A percentile compares a stretch with the other conserved stretches of the same genome.
phyloP scores from a whole-genome alignment of 1,140 invertebrate species.

The Cecropterus lyciades region DNA sequence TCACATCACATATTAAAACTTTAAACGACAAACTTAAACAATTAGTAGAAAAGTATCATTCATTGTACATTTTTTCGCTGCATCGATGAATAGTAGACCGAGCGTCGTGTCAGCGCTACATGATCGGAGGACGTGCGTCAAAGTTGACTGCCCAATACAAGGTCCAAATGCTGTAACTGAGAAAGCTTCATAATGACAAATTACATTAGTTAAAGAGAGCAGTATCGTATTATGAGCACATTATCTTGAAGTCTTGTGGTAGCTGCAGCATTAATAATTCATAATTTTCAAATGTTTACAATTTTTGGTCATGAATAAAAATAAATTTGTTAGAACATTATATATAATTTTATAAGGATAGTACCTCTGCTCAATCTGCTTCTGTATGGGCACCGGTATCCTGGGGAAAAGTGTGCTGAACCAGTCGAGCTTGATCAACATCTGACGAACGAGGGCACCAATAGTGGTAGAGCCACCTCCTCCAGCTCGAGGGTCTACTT shows the following conservation, averaged over 20 bases:
- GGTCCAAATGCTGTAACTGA: constrained; percentile 29
- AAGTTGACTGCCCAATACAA: constrained; percentile 22
- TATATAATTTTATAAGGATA: too few relatives aligned
- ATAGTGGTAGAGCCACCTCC: constrained; percentile 97
- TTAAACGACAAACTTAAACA: constrained; percentile 4
- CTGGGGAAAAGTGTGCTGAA: constrained; percentile 99
- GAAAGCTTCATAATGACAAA: constrained; percentile 28
- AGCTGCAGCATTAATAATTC: too few relatives aligned
- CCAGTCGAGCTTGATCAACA: constrained; percentile 98
- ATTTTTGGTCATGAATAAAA: too few relatives aligned
- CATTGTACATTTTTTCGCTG: constrained; percentile 30
- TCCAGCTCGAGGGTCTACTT: constrained; percentile 98
- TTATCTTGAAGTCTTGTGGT: too few relatives aligned
- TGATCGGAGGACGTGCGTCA: constrained; percentile 17
- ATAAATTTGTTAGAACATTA: too few relatives aligned
- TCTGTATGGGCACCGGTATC: constrained; percentile 99
- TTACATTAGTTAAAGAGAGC: constrained; percentile 11
- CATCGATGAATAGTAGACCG: constrained; percentile 12
- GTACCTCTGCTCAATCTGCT: constrained; percentile 91
- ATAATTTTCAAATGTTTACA: too few relatives aligned
- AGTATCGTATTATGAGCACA: neutral
- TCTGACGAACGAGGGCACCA: constrained; percentile 96
- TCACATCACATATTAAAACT: constrained; percentile 21
- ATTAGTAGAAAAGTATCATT: constrained; percentile 25
- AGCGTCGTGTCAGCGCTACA: constrained; percentile 17